phyloP scores from a whole-genome alignment of 2,888 invertebrate genomes.

The Polymixis flavicincta region DNA sequence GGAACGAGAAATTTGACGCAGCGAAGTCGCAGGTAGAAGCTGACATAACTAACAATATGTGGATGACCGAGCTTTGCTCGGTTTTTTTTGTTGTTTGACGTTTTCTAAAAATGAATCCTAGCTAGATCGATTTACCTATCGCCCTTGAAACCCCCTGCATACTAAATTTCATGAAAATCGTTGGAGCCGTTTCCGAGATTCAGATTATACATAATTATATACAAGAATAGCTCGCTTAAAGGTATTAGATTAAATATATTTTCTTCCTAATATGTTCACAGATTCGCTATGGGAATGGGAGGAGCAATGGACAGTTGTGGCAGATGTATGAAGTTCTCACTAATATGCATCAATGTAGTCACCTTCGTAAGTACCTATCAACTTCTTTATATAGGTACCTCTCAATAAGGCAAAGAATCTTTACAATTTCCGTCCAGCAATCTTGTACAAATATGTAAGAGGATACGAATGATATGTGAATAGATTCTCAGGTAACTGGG shows the following conservation, averaged over 20 bases:
- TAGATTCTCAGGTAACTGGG: slow-evolving; percentile 1
- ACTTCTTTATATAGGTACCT: not conserved
- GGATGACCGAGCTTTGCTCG: too few species aligned
- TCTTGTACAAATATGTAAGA: not conserved
- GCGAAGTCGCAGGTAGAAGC: not conserved
- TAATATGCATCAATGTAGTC: slow-evolving; percentile 95
- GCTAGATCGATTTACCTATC: too few species aligned
- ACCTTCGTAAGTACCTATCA: slow-evolving; percentile 95
- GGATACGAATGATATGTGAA: not conserved
- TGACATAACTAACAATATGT: not conserved
- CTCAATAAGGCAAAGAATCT: not conserved
- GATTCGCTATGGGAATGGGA: slow-evolving; percentile 92
- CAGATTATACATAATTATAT: too few species aligned
- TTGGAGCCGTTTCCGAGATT: too few species aligned
- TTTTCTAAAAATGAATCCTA: too few species aligned
- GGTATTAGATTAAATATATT: too few species aligned
- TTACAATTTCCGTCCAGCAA: not conserved
- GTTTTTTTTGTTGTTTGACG: too few species aligned
- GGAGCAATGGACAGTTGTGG: slow-evolving; percentile 97
- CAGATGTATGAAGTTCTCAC: slow-evolving; percentile 95
- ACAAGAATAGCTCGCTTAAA: too few species aligned
- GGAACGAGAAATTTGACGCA: not conserved
- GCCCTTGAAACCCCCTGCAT: too few species aligned
- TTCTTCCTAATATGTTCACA: slow-evolving; percentile 59
- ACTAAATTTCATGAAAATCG: too few species aligned